Evolutionary conservation across 2,113 vertebrate genomes (phyloP).

Genomic region (Camarhynchus parvulus): DNA sequence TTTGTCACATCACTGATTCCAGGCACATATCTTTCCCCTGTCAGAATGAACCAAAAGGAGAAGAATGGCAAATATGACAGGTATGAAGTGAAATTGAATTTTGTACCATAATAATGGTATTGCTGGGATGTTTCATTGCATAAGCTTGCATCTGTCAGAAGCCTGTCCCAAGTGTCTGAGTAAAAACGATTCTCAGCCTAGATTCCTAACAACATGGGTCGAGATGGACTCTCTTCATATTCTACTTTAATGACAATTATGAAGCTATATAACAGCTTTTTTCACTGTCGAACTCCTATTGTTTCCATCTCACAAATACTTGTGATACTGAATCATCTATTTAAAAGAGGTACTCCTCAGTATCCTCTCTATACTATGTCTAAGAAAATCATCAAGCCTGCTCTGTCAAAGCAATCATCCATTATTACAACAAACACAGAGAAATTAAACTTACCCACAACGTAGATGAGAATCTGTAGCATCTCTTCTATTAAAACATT

Average conservation of each 20-base stretch:
- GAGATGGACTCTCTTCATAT: background rate
- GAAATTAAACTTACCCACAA: slow-evolving; percentile 79
- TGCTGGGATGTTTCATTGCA: background rate
- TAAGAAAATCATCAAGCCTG: background rate
- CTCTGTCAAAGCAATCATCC: background rate
- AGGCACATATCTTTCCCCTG: slow-evolving; percentile 93
- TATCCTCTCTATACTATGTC: background rate
- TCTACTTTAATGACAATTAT: background rate
- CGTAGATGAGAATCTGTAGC: slow-evolving; percentile 90
- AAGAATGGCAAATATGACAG: background rate
- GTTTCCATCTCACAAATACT: background rate
- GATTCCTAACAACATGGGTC: background rate
- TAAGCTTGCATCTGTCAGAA: background rate
- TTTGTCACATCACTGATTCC: slow-evolving; percentile 91
- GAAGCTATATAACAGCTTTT: background rate
- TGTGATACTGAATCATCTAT: background rate
- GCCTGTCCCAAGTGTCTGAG: background rate
- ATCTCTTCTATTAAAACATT: slow-evolving; percentile 94
- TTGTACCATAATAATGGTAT: background rate
- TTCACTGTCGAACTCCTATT: background rate
- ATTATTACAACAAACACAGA: background rate
- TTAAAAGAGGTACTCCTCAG: background rate
- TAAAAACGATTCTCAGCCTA: background rate
- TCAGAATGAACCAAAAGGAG: background rate
- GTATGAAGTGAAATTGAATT: background rate